These are phyloP conservation scores for Trichonephila clavipes DNA, from an alignment of 1,140 invertebrate species.

Conservation along the genomic window DNA sequence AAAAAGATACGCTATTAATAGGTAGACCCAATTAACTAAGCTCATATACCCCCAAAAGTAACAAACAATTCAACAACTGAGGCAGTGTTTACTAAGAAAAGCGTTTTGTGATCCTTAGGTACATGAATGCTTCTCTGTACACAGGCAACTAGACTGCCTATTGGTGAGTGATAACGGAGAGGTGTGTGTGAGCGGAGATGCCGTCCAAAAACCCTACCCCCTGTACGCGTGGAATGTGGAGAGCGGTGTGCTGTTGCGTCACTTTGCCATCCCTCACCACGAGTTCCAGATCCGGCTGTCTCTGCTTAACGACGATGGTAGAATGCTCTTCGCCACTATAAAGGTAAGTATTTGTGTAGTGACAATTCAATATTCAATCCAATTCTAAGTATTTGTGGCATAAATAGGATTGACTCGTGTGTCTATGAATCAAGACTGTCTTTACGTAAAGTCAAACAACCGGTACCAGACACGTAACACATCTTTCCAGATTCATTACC, in stretches of 20 bases:
- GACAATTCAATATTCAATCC: too few species aligned
- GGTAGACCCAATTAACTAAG: too few species aligned
- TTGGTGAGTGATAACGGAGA: constrained; percentile 54
- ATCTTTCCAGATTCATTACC: too few species aligned
- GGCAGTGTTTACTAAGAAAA: constrained; percentile 29
- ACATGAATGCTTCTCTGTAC: constrained; percentile 67
- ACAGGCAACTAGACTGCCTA: constrained; percentile 63
- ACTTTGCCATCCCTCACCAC: constrained; percentile 47
- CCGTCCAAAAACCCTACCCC: constrained; percentile 56
- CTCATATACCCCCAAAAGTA: too few species aligned
- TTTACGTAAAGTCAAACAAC: too few species aligned
- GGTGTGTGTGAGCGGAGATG: constrained; percentile 59
- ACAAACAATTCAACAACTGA: neutral
- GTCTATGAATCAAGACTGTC: too few species aligned
- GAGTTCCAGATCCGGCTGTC: constrained; percentile 35
- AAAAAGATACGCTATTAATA: too few species aligned
- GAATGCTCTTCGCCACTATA: constrained; percentile 14
- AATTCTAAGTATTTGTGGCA: too few species aligned
- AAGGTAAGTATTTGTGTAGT: constrained; percentile 19
- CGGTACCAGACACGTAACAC: too few species aligned
- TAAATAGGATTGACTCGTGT: too few species aligned
- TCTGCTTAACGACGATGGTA: constrained; percentile 30
- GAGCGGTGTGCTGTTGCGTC: constrained; percentile 6
- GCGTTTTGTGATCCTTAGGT: constrained; percentile 65
- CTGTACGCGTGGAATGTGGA: constrained; percentile 36